phyloP scores from a whole-genome alignment of 1,140 invertebrate genomes.

The Acromyrmex echinatior region DNA sequence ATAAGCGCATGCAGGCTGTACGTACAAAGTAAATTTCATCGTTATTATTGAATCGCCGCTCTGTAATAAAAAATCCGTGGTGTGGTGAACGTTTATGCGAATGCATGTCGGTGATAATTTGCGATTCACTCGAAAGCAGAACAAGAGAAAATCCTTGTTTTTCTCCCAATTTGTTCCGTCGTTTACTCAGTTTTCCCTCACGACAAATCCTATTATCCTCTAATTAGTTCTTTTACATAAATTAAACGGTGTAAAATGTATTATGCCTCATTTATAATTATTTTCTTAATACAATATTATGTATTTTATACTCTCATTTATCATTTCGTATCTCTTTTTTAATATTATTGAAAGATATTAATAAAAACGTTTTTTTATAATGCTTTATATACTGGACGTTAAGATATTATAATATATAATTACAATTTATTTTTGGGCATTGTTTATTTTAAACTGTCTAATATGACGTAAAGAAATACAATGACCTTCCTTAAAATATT shows the following conservation, averaged over 20 bases:
- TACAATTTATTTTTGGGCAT: background rate
- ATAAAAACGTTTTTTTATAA: background rate
- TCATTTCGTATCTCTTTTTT: background rate
- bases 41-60: slow-evolving; percentile 51
- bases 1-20: slow-evolving; percentile 45
- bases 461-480: background rate
- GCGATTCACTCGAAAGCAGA: slow-evolving; percentile 20
- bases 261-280: background rate
- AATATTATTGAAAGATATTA: slow-evolving; percentile 3
- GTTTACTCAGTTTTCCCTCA: background rate
- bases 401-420: background rate
- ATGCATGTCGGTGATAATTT: background rate
- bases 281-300: background rate
- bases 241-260: background rate
- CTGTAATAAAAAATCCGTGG: slow-evolving; percentile 32
- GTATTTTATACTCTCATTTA: background rate
- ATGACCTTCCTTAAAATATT: slow-evolving; percentile 3
- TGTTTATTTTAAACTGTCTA: slow-evolving; percentile 14
- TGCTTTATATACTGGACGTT: background rate
- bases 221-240: slow-evolving; percentile 5
- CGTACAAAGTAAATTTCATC: slow-evolving; percentile 56
- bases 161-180: slow-evolving; percentile 15
- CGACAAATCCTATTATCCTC: slow-evolving; percentile 5
- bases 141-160: slow-evolving; percentile 2
- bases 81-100: slow-evolving; percentile 19